Base-by-base conservation (phyloP, 2,888 invertebrate genomes). In the Meliscaeva auricollis region DNA sequence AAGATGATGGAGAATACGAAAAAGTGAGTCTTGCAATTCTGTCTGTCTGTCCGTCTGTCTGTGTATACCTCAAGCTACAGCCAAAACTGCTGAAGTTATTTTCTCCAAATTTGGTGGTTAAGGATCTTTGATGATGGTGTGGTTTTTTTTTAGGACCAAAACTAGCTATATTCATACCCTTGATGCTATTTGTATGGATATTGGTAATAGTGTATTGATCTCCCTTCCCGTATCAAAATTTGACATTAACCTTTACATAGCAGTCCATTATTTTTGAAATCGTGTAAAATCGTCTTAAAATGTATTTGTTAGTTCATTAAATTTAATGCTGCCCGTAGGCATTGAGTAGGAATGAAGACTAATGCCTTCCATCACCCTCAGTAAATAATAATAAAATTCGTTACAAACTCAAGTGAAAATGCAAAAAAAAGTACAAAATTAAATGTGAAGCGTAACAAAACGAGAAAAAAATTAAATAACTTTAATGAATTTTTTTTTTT, bases 371-470 rank as follows among this genome's bases (percentile, higher is more conserved):
- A 6, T 41, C 17, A 30, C 46, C 64, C 62, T 17, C 17, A 11
- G 15, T 15, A 7, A 32, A 11, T 7, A 60, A 20, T 62, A 15
- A 41, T 41, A 54, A 80, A 60, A 72, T 58, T 80, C 46, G 54
- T 60, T 48, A 73, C 68, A 76, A 73, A 68, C 72, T 44, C 58
- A 80, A 52, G 17, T 46, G 15, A 73, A 77, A 73, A 44, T 77
- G 32, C 56, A 38, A 8, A 46, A 66, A 66, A 75, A 75, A 60
- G n/a, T 58, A 22, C 26, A 56, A 80, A 80, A 80, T 66, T 72
- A 54, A 66, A 46, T 79, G 69, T 64, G 56, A 75, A 75, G 79
- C 81, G 81, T 81, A 77, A 52, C 85, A 48, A 77, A 85, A 69
- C 13, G 13, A 44, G 26, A 41, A 48, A 60, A 68, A 44, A 15